phyloP scores from a whole-genome alignment of 2,797 vertebrate species.

The Pteronotus mesoamericanus region DNA sequence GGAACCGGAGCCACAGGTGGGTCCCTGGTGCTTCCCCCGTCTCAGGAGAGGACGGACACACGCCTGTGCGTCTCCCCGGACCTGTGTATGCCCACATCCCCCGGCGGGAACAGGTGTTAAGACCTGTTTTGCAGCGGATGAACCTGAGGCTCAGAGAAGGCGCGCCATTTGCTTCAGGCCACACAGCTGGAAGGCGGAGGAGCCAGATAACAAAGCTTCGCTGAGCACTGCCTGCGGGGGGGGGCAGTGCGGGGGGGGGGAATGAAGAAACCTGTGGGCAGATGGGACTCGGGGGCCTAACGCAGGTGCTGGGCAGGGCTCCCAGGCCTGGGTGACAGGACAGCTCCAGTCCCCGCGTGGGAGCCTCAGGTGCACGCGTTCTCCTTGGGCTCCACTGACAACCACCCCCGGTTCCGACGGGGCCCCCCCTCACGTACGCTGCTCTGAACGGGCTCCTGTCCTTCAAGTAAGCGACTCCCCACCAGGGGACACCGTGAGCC shows the following conservation, averaged over 20 bases:
- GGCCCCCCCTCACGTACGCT: background rate
- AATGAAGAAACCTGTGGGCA: background rate
- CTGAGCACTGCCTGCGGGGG: rapidly evolving
- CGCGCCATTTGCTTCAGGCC: background rate
- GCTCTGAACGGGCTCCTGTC: background rate
- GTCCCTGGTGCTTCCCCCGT: background rate
- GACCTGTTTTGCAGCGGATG: background rate
- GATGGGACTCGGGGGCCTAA: background rate
- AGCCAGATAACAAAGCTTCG: background rate
- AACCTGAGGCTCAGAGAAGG: background rate
- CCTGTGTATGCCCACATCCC: background rate
- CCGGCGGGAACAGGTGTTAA: background rate
- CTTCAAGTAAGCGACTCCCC: background rate
- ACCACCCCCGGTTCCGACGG: background rate
- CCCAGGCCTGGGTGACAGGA: background rate
- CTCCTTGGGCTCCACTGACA: background rate
- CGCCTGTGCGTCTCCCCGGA: rapidly evolving
- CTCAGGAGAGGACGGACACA: background rate
- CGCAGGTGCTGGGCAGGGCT: background rate
- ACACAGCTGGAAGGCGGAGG: background rate
- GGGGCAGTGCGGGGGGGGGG: background rate
- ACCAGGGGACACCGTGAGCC: background rate
- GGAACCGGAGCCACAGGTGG: background rate
- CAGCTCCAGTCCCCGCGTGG: background rate
- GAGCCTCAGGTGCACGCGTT: background rate